These are phyloP conservation scores for Diarsia dahlii DNA, from an alignment of 2,888 invertebrate species.

Conservation along the genomic window DNA sequence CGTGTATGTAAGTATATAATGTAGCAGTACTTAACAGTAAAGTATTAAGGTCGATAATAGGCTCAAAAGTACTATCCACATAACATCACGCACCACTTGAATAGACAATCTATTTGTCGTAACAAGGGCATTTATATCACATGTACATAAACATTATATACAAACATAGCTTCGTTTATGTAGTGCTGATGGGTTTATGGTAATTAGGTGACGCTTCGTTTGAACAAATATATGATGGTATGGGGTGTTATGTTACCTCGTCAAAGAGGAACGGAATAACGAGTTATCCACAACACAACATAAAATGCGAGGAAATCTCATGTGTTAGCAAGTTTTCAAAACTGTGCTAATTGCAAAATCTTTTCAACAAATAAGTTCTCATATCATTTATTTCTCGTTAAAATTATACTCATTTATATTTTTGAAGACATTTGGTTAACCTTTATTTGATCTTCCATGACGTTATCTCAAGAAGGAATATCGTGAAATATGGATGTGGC, in stretches of 20 bases:
- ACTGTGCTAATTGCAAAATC: too few relatives aligned
- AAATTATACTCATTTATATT: too few relatives aligned
- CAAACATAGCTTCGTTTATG: conserved; percentile 6
- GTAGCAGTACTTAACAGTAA: background rate
- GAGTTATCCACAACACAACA: background rate
- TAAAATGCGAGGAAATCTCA: background rate
- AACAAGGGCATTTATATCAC: conserved; percentile 31
- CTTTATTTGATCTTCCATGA: too few relatives aligned
- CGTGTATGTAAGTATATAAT: too few relatives aligned
- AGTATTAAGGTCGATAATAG: background rate
- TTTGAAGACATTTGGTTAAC: too few relatives aligned
- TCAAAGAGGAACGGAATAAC: background rate
- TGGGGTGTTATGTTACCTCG: conserved; percentile 17
- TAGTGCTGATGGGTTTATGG: conserved; percentile 25
- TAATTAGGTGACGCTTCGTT: conserved; percentile 39
- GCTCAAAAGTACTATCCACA: background rate
- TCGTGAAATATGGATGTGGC: too few relatives aligned
- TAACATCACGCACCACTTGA: conserved; percentile 1
- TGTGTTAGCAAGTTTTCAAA: background rate
- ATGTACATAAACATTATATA: background rate
- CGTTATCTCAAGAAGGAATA: too few relatives aligned
- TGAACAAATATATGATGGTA: conserved; percentile 11
- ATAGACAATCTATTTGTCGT: conserved; percentile 23
- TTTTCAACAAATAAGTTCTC: too few relatives aligned
- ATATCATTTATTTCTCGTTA: too few relatives aligned